These are phyloP conservation scores for Elymnias hypermnestra DNA, from an alignment of 1,140 invertebrate species.

Conservation along the genomic window DNA sequence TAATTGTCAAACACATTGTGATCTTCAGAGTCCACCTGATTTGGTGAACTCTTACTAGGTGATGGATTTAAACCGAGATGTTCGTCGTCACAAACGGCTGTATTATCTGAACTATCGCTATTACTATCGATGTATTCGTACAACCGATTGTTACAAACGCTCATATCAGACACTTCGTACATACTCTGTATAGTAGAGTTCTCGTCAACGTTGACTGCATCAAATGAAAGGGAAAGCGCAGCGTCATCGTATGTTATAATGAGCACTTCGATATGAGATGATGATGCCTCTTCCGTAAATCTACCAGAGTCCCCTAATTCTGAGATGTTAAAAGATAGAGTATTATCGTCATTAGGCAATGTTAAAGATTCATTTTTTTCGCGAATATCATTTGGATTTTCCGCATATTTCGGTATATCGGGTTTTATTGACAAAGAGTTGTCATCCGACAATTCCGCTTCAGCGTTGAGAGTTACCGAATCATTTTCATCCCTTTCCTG, in stretches of 20 bases:
- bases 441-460: slow-evolving; percentile 56
- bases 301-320: slow-evolving; percentile 58
- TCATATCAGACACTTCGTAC: slow-evolving; percentile 31
- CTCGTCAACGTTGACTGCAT: slow-evolving; percentile 45
- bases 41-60: neutral
- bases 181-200: slow-evolving; percentile 26
- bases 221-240: slow-evolving; percentile 54
- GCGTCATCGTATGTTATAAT: slow-evolving; percentile 48
- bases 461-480: slow-evolving; percentile 58
- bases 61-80: neutral
- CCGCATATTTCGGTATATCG: neutral
- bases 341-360: slow-evolving; percentile 32
- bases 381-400: slow-evolving; percentile 4
- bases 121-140: slow-evolving; percentile 59
- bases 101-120: slow-evolving; percentile 56
- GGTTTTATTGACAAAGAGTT: slow-evolving; percentile 26
- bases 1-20: slow-evolving; percentile 43
- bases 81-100: slow-evolving; percentile 47
- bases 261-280: slow-evolving; percentile 49
- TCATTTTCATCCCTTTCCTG: slow-evolving; percentile 42
- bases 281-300: slow-evolving; percentile 57
- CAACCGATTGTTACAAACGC: slow-evolving; percentile 23
- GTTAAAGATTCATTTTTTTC: slow-evolving; percentile 25
- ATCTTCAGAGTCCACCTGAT: slow-evolving; percentile 29
- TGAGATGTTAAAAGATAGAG: slow-evolving; percentile 46